Percentiles rank a stretch among this genome's conserved stretches.
These are phyloP conservation scores for Caerostris darwini DNA, from an alignment of 1,140 invertebrate species.

Conservation along the genomic window DNA sequence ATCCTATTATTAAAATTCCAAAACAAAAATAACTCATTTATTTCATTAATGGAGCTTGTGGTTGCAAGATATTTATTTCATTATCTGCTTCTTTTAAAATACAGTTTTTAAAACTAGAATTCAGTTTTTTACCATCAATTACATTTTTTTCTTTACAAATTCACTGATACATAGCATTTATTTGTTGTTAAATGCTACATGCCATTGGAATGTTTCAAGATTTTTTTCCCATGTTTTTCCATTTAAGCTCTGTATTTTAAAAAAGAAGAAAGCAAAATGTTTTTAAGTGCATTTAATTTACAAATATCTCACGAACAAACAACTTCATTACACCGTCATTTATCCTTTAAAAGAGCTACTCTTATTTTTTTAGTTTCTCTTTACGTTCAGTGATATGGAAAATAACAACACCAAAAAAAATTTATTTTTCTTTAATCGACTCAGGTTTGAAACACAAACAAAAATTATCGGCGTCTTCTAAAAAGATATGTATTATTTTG, in stretches of 20 bases:
- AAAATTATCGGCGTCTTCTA: background rate
- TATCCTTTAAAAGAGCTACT: conserved; percentile 42
- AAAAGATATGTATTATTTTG: conserved; percentile 12
- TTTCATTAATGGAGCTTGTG: background rate
- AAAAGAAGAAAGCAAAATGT: background rate
- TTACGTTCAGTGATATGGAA: background rate
- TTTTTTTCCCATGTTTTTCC: background rate
- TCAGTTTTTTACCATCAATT: background rate
- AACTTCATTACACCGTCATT: conserved; percentile 63
- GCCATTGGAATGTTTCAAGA: background rate
- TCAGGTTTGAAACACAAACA: background rate
- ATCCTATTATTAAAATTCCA: background rate
- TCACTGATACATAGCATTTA: background rate
- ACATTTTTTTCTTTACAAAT: background rate
- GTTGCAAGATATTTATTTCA: background rate
- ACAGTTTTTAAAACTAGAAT: background rate
- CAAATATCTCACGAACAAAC: conserved; percentile 12
- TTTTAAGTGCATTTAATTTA: conserved; percentile 62
- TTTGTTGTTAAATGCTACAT: background rate
- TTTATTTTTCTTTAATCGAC: conserved; percentile 61
- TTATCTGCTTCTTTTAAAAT: background rate
- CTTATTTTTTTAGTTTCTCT: background rate
- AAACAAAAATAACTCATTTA: background rate
- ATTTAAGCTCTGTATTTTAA: background rate
- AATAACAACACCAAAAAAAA: background rate